Evolutionary conservation across 2,888 invertebrate genomes (phyloP), one percentile per base, ranked within the genome.

Genomic region (Syrista parreyssii): DNA sequence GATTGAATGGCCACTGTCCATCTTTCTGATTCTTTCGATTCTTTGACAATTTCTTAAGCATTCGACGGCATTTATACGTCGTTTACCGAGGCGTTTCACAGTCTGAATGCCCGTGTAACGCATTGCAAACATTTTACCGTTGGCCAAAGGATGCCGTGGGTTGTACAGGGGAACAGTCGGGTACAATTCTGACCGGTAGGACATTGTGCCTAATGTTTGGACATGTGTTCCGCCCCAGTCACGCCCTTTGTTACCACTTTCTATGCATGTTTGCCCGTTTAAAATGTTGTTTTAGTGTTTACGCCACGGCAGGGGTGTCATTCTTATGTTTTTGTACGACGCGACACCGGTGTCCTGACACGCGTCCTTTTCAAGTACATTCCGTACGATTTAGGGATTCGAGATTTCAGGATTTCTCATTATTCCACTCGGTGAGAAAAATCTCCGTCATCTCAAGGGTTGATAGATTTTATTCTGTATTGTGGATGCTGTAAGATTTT

Each of bases 161-260:
- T 69, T 75, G 73, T 11, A 75, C 73, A 72, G 35, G n/a, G 72
- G 72, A 68, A 40, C 40, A 40, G 40, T 40, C 40, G 40, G 40
- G 40, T 30, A 86, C 85, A 84, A 88, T 88, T 86, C 86, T 85
- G 85, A 87, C 87, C 83, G 86, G 86, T 84, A 86, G 87, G 84
- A 88, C 88, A 90, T 91, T 91, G 91, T 91, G 84, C 84, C 84
- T 86, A 86, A 89, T 91, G 91, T 91, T 91, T 91, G 91, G 91
- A 91, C 91, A 91, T 91, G 90, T 91, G 91, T 91, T 91, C 89
- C 91, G 89, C 90, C 89, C 86, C 87, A 87, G 91, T 90, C 89
- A 91, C 90, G 90, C 91, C 91, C 88, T 90, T 91, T 91, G 91
- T 91, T 89, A 88, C 88, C 84, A 86, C 88, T 89, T 89, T 90